Base-by-base conservation (phyloP, 92 coral and sea anemone genomes). In the Phenganax subtilis region DNA sequence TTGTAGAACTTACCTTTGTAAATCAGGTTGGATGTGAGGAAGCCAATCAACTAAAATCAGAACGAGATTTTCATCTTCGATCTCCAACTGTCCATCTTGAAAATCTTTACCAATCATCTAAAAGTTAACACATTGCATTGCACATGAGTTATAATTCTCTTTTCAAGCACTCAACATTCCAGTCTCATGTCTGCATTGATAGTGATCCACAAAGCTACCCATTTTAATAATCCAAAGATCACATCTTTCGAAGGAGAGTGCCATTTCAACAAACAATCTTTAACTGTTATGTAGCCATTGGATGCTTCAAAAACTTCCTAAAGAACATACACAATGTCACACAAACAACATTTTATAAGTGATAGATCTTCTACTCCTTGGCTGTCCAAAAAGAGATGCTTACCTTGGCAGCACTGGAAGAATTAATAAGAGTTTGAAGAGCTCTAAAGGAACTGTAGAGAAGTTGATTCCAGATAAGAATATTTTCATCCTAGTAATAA, bases 251-350 rank as follows among this genome's bases (percentile, higher is more conserved):
- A 85, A 1, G 98, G 98, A 6, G 61, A 47, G 52, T 63, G 72
- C 74, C 83, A 79, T n/a, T 79, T 47, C 15, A 79, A 5, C 55
- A 79, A 79, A 65, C 83, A 79, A 58, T 65, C 61, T 53, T 53
- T 79, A 56, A 64, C 54, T 61, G 59, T 75, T 66, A 81, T 85
- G 89, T 91, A 93, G 70, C 98, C 88, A 29, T 85, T 89, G 11
- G 85, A 84, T 6, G 88, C 91, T 63, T 93, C 90, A 80, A 93
- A 93, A 12, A 90, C 94, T 73, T 93, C 98, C 98, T 93, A 71
- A 5, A 60, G 69, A 60, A 76, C 37, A 58, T 31, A 67, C 30
- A 37, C 56, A 64, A 61, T 52, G 75, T 51, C 25, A 51, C 55
- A 44, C 80, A 82, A 61, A 61, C 27, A 6, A 61, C n/a, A 7